Evolutionary conservation across 2,113 vertebrate species (phyloP).

Genomic region (Perca fluviatilis): DNA sequence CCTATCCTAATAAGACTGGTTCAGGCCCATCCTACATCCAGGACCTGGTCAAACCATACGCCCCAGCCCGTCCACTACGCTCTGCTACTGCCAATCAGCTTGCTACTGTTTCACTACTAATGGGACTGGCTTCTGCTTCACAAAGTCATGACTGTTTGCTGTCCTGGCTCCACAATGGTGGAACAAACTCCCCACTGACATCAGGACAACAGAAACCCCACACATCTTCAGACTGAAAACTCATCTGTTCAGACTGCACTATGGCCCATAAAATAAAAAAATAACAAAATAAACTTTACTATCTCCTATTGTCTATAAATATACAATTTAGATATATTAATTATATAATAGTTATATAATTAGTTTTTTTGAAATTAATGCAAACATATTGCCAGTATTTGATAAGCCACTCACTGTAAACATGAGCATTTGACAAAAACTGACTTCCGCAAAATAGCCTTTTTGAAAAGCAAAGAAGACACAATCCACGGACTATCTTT

Average conservation of each 20-base stretch:
- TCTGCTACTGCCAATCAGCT: neutral
- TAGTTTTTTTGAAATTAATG: no score
- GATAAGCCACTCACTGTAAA: no score
- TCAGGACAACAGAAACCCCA: neutral
- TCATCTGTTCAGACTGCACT: no score
- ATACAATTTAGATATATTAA: neutral
- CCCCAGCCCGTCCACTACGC: neutral
- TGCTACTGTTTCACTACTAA: no score
- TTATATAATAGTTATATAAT: no score
- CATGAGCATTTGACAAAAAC: no score
- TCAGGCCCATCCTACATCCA: neutral
- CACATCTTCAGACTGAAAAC: neutral
- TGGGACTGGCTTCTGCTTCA: neutral
- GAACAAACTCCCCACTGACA: neutral
- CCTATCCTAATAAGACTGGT: no score
- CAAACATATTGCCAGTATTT: no score
- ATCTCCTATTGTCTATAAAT: neutral
- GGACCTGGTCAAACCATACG: neutral
- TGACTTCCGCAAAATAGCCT: neutral
- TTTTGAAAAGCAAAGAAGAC: neutral
- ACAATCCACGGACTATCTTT: neutral
- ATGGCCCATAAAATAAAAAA: neutral
- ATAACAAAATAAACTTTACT: neutral
- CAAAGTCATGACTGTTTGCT: neutral
- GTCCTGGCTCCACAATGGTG: neutral